phyloP scores from a whole-genome alignment of 2,888 invertebrate species.

The Synergus itoensis region DNA sequence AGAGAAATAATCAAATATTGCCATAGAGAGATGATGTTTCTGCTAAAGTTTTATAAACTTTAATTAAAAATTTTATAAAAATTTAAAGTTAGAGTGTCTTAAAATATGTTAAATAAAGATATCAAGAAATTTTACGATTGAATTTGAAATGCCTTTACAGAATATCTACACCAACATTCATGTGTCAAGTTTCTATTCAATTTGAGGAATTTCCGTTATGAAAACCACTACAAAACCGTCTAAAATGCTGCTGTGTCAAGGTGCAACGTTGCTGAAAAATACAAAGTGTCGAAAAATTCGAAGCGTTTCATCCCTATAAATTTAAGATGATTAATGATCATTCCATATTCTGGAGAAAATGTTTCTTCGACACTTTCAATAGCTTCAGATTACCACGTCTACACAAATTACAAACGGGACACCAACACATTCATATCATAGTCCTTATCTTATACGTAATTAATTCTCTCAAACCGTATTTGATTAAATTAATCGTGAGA shows the following conservation, averaged over 20 bases:
- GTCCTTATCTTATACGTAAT: background rate
- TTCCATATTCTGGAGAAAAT: background rate
- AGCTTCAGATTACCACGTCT: background rate
- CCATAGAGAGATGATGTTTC: background rate
- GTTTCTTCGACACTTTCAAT: background rate
- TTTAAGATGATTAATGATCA: slow-evolving; percentile 27
- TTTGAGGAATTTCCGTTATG: slow-evolving; percentile 19
- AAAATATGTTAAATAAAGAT: background rate
- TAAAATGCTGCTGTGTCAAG: slow-evolving; percentile 13
- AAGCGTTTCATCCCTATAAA: background rate
- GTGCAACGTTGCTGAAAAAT: background rate
- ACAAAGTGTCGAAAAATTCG: background rate
- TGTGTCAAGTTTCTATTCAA: slow-evolving; percentile 1
- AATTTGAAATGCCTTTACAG: background rate
- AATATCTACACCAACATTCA: slow-evolving; percentile 22
- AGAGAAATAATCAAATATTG: background rate
- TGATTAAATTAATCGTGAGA: background rate
- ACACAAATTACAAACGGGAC: background rate
- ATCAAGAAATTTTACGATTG: background rate
- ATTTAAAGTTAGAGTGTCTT: background rate
- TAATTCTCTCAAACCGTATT: background rate
- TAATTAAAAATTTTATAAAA: background rate
- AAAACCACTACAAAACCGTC: background rate
- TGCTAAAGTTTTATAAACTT: background rate
- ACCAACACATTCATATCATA: background rate